Evolutionary conservation across 92 coral and sea anemone genomes (phyloP).

Genomic region (Metridium senile): DNA sequence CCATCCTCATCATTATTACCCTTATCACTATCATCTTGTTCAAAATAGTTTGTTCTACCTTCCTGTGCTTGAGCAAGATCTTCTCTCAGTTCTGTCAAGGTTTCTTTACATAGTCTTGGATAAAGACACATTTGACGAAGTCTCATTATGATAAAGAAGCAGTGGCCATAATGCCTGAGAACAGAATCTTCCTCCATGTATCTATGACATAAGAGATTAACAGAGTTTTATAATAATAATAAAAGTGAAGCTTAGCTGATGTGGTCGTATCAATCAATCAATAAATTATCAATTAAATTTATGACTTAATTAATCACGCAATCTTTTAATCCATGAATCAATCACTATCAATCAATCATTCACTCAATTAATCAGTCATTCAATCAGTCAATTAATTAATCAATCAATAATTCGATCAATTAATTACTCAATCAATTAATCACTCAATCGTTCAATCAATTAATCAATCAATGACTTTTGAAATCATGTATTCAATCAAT

Average conservation of each 20-base stretch:
- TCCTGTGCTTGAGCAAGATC: not conserved
- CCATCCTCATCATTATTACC: not conserved
- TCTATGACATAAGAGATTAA: slow-evolving; percentile 18
- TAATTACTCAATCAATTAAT: too few species aligned
- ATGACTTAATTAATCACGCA: too few species aligned
- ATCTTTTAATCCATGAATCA: too few species aligned
- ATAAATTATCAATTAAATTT: too few species aligned
- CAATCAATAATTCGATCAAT: too few species aligned
- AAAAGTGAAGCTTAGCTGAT: too few species aligned
- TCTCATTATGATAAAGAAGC: slow-evolving; percentile 83
- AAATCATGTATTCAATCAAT: too few species aligned
- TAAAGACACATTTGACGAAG: slow-evolving; percentile 84
- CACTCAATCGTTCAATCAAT: not conserved
- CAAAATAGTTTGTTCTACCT: not conserved
- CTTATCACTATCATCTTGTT: not conserved
- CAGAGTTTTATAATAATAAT: too few species aligned
- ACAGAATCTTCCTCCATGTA: slow-evolving; percentile 67
- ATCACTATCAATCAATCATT: not conserved
- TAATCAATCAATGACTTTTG: not conserved
- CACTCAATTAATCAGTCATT: too few species aligned
- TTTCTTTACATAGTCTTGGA: slow-evolving; percentile 41
- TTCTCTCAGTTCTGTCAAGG: slow-evolving; percentile 7
- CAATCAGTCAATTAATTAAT: too few species aligned
- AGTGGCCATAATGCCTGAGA: slow-evolving; percentile 70
- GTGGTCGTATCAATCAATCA: too few species aligned